Conservation (phyloP, 2,113 vertebrate genomes). For the Ptyas mucosa region DNA sequence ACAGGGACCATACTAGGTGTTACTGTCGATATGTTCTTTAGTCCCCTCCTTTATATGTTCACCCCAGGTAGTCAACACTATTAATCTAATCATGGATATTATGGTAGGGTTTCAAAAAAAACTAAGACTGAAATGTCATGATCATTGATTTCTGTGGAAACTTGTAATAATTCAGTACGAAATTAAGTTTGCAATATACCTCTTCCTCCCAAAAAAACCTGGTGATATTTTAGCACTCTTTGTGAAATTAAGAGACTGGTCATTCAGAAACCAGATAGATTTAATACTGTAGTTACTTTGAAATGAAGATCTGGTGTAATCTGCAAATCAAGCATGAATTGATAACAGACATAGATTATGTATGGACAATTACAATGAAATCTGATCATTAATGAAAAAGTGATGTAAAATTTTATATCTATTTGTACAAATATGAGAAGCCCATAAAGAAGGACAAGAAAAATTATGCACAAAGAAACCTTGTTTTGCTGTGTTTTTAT, state of each 20-base stretch:
- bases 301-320: neutral
- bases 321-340: neutral
- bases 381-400: neutral
- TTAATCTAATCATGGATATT: neutral
- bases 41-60: neutral
- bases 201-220: neutral
- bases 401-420: neutral
- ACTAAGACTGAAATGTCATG: neutral
- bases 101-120: neutral
- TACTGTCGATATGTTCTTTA: neutral
- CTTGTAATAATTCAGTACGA: neutral
- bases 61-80: neutral
- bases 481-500: neutral
- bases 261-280: neutral
- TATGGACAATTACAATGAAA: neutral
- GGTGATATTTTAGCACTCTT: neutral
- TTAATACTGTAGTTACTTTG: neutral
- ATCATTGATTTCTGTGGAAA: neutral
- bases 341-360: neutral
- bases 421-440: neutral
- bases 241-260: neutral
- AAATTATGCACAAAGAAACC: neutral
- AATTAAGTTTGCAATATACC: neutral
- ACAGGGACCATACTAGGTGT: neutral
- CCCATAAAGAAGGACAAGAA: neutral